phyloP scores from a whole-genome alignment of 2,888 invertebrate genomes.

The Pollenia angustigena region DNA sequence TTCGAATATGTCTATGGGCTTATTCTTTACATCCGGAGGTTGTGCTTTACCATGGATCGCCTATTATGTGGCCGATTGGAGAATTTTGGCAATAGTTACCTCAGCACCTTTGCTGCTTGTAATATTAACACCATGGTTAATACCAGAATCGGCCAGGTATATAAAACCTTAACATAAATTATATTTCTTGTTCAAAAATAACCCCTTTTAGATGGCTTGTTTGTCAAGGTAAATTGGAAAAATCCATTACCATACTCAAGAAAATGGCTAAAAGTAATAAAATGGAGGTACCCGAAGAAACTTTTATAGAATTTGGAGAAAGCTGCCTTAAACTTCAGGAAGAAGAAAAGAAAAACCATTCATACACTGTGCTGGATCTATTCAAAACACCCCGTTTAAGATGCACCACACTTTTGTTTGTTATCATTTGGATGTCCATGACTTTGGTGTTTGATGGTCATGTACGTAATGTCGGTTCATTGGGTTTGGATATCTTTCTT shows the following conservation, averaged over 20 bases:
- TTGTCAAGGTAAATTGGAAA: slow-evolving; percentile 91
- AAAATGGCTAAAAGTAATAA: slow-evolving; percentile 91
- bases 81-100: slow-evolving; percentile 88
- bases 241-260: slow-evolving; percentile 90
- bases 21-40: slow-evolving; percentile 93
- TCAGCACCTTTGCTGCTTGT: slow-evolving; percentile 89
- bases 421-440: slow-evolving; percentile 93
- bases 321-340: slow-evolving; percentile 88
- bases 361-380: slow-evolving; percentile 90
- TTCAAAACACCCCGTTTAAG: slow-evolving; percentile 90
- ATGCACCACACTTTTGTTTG: slow-evolving; percentile 89
- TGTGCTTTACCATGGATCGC: slow-evolving; percentile 93
- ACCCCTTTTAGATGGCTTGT: slow-evolving; percentile 90
- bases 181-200: neutral
- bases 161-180: slow-evolving; percentile 25
- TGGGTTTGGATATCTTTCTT: slow-evolving; percentile 91
- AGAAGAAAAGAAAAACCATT: slow-evolving; percentile 88
- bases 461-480: slow-evolving; percentile 92
- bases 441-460: slow-evolving; percentile 94
- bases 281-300: slow-evolving; percentile 88
- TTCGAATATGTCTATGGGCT: slow-evolving; percentile 94
- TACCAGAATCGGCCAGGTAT: slow-evolving; percentile 93
- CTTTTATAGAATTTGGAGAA: slow-evolving; percentile 88
- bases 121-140: slow-evolving; percentile 89
- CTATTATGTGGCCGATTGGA: slow-evolving; percentile 90